Conservation (phyloP, 2,113 vertebrate genomes). For the Anguilla rostrata region DNA sequence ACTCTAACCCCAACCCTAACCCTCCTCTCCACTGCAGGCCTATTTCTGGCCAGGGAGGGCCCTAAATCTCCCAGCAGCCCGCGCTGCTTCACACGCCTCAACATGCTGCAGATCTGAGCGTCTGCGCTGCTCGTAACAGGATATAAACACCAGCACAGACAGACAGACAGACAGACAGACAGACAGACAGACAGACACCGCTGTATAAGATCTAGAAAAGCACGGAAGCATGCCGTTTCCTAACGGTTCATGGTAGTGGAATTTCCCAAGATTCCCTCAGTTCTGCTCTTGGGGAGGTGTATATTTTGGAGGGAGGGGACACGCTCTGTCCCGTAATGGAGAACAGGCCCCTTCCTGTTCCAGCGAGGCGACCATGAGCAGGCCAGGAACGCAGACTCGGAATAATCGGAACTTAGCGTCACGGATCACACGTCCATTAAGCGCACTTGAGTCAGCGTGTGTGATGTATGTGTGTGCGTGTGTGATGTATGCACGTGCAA, state of each 20-base stretch:
- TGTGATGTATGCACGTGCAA: background rate
- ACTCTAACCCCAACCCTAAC: too few species aligned
- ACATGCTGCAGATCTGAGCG: slow-evolving; percentile 49
- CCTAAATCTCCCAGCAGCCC: slow-evolving; percentile 59
- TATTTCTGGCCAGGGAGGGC: slow-evolving; percentile 33
- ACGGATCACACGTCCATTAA: too few species aligned
- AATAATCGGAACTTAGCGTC: too few species aligned
- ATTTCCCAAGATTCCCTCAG: slow-evolving; percentile 17
- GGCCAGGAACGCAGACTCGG: too few species aligned
- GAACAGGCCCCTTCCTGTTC: too few species aligned
- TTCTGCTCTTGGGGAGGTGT: background rate
- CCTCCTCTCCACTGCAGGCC: slow-evolving; percentile 52
- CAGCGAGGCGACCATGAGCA: too few species aligned
- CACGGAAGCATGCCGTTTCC: background rate
- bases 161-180: too few species aligned
- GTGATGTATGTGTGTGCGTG: too few species aligned
- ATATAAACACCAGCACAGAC: slow-evolving; percentile 12
- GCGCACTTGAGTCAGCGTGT: too few species aligned
- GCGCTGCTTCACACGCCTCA: slow-evolving; percentile 4
- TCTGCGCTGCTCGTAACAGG: slow-evolving; percentile 29
- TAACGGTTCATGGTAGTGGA: slow-evolving; percentile 25
- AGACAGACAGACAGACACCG: background rate
- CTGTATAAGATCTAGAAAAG: slow-evolving; percentile 27
- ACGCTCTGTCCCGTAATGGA: too few species aligned
- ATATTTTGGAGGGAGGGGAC: too few species aligned